Evolutionary conservation across 2,113 vertebrate species (phyloP).

Genomic region (Cephalopterus ornatus): DNA sequence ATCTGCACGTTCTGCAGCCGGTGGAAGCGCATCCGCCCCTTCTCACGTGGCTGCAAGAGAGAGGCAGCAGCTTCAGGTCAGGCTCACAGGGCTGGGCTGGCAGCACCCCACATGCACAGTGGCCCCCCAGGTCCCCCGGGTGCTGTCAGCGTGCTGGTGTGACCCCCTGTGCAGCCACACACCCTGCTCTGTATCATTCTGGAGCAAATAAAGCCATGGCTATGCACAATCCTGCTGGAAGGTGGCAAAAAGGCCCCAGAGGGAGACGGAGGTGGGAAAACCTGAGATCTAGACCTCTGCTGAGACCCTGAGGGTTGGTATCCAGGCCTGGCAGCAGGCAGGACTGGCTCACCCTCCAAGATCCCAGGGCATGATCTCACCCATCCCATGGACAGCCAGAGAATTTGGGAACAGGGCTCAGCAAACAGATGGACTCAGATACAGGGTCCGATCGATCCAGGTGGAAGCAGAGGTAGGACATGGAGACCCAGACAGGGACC

Average conservation of each 20-base stretch:
- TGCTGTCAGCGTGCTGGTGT: background rate
- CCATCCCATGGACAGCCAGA: background rate
- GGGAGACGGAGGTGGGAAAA: background rate
- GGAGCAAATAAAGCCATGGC: background rate
- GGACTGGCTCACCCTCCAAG: background rate
- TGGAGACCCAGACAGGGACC: background rate
- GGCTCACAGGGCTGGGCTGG: background rate
- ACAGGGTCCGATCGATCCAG: fast-evolving
- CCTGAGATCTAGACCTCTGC: background rate
- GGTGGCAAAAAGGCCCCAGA: background rate
- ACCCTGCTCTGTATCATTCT: background rate
- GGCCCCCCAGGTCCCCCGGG: background rate
- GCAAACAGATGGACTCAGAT: background rate
- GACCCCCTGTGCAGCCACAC: background rate
- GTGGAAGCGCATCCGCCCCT: constrained; percentile 84
- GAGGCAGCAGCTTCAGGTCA: background rate
- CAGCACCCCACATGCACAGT: background rate
- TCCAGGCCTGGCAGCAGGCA: background rate
- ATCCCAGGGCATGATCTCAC: background rate
- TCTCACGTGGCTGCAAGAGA: constrained; percentile 79
- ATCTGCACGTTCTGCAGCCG: constrained; percentile 85
- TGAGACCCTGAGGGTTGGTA: background rate
- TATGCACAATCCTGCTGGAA: background rate
- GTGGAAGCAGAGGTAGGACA: background rate
- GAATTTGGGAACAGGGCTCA: background rate